phyloP scores from a whole-genome alignment of 2,797 vertebrate species.

The Hylomyscus alleni region DNA sequence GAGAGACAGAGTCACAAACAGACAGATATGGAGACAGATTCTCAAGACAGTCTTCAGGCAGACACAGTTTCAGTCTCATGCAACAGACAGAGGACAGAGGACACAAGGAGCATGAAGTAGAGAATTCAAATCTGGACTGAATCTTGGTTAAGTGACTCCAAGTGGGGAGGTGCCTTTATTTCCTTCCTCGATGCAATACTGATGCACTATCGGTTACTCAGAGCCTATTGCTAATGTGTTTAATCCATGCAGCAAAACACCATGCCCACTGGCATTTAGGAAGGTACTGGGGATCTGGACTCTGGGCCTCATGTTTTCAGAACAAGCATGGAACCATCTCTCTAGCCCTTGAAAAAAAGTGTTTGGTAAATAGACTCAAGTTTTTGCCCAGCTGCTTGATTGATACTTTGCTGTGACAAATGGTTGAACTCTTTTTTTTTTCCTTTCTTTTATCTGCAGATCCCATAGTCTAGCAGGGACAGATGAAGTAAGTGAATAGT shows the following conservation, averaged over 20 bases:
- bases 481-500: background rate
- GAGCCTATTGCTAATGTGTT: background rate
- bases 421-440: background rate
- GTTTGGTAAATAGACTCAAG: background rate
- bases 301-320: background rate
- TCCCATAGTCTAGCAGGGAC: background rate
- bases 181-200: background rate
- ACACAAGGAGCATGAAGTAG: background rate
- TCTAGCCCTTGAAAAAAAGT: background rate
- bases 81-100: background rate
- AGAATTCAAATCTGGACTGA: background rate
- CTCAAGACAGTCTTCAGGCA: background rate
- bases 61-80: background rate
- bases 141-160: background rate
- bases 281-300: background rate
- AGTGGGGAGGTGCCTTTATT: background rate
- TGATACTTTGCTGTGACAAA: slow-evolving; percentile 36
- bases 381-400: slow-evolving; percentile 38
- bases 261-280: background rate
- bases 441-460: background rate
- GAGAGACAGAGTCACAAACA: background rate
- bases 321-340: background rate
- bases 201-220: background rate
- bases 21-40: background rate
- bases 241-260: background rate